phyloP scores from a whole-genome alignment of 2,888 invertebrate species.

The Rhamnusium bicolor region DNA sequence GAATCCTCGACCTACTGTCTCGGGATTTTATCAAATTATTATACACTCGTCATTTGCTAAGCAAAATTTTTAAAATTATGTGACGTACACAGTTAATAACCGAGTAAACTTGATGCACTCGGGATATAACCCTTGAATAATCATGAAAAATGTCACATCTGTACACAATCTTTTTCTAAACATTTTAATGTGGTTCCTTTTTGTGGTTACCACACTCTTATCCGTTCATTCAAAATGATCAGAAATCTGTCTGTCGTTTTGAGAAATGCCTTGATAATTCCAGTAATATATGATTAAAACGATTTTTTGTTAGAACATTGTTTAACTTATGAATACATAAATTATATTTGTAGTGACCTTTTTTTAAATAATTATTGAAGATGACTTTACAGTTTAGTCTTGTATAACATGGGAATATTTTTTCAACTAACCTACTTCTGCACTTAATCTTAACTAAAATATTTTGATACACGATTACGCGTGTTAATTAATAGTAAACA shows the following conservation, averaged over 20 bases:
- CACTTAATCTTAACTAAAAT: slow-evolving; percentile 7
- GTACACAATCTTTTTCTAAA: no score
- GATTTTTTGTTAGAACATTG: not conserved
- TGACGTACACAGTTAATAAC: no score
- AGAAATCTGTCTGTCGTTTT: not conserved
- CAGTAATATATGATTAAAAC: not conserved
- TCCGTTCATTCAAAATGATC: no score
- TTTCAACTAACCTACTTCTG: slow-evolving; percentile 14
- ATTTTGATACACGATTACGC: slow-evolving; percentile 7
- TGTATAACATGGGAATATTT: not conserved
- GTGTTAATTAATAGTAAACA: slow-evolving; percentile 16
- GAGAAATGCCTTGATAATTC: not conserved
- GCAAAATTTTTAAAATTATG: no score
- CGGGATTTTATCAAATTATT: no score
- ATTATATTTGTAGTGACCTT: not conserved
- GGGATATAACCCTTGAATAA: no score
- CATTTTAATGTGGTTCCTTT: no score
- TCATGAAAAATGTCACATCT: no score
- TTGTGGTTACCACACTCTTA: no score
- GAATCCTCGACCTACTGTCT: no score
- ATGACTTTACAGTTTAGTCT: not conserved
- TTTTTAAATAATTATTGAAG: not conserved
- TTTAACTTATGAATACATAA: not conserved
- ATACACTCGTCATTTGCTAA: no score
- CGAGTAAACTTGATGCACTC: no score